Evolutionary conservation across 2,113 vertebrate species (phyloP).

Genomic region (Trochalopteron elliotii): DNA sequence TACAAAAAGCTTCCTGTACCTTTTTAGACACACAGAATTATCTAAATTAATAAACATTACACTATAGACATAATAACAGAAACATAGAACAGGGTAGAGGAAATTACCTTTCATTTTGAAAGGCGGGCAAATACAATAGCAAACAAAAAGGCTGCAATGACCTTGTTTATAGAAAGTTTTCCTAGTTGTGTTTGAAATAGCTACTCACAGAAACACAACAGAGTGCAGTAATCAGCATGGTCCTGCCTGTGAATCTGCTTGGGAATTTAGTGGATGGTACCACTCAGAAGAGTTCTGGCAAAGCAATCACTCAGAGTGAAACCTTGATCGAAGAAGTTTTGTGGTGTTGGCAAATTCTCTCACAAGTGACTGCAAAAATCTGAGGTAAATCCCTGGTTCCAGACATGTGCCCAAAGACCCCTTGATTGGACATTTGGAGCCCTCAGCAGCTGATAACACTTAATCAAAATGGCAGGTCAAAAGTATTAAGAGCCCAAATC

Average conservation of each 20-base stretch:
- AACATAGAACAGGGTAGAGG: neutral
- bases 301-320: neutral
- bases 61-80: neutral
- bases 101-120: neutral
- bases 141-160: neutral
- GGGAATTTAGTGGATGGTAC: neutral
- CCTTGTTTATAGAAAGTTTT: neutral
- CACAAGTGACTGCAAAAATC: neutral
- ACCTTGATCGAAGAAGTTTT: neutral
- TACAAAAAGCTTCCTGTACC: neutral
- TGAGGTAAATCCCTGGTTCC: neutral
- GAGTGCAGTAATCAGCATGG: neutral
- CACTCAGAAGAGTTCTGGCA: neutral
- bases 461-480: neutral
- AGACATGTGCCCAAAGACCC: rapidly evolving
- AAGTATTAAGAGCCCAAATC: neutral
- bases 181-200: neutral
- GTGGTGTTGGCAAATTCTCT: neutral
- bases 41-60: neutral
- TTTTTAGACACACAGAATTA: neutral
- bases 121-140: neutral
- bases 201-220: neutral
- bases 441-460: neutral
- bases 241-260: neutral
- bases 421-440: neutral